Base-by-base conservation (phyloP, 2,113 vertebrate species). In the Camarhynchus parvulus region DNA sequence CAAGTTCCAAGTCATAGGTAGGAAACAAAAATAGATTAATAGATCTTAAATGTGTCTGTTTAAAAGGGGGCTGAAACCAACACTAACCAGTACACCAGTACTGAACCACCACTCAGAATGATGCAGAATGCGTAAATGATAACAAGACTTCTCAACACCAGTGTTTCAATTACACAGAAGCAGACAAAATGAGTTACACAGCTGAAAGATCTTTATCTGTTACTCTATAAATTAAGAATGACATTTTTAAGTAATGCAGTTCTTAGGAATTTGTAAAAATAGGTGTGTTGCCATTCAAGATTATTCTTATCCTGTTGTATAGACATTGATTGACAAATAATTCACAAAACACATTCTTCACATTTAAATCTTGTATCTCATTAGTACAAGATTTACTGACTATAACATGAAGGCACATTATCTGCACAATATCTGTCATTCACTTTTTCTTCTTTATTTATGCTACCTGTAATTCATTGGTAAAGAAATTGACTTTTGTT, bases 201-300 rank as follows among this genome's bases (percentile, higher is more conserved):
- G 44, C 90, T 58, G 88, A 96, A 95, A 96, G 89, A 94, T 96
- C 89, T 97, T 97, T 97, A 93, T 98, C 94, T 98, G 96, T 96
- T 98, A 97, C 96, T 97, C 87, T 97, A 1, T 96, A 97, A 97
- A 97, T 95, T 97, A 94, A 96, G 91, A 98, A 56, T 98, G 97
- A 96, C 96, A 97, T 98, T 98, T 97, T 90, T 37, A 97, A 97
- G 95, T 97, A 97, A 96, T 96, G 94, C 97, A 97, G 80, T 96
- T 95, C 95, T 97, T 98, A 97, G 94, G 97, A 97, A 98, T 98
- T 97, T 98, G 84, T 97, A 97, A 96, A 97, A 97, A 97, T 96
- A 96, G 92, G 25, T 95, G 59, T 97, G 85, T 97, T 98, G 95
- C 97, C 97, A 94, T 97, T 97, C 92, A 97, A 97, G 95, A 97